Percentiles rank a stretch among this genome's conserved stretches.
Conservation (phyloP, 1,140 invertebrate species). For the Cryptotermes secundus region DNA sequence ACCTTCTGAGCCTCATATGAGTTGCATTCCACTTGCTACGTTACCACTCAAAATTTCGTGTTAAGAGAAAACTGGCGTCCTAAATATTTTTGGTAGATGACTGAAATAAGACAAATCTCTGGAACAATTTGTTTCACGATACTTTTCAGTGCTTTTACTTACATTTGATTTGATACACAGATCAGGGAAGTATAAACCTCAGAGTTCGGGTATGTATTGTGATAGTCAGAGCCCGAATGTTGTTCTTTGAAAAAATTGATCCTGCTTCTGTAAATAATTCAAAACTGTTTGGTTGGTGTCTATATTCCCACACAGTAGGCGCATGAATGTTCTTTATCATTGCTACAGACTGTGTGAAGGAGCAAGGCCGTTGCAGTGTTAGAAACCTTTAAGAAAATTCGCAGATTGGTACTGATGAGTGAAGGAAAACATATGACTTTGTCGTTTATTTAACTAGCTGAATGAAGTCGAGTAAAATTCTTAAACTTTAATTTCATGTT, state of each 20-base stretch:
- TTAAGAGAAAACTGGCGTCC: not conserved
- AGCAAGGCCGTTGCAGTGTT: not conserved
- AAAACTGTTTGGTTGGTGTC: not conserved
- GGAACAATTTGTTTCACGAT: not conserved
- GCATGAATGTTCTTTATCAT: not conserved
- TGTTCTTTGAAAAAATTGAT: not conserved
- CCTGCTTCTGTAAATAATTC: not conserved
- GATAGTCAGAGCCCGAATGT: not conserved
- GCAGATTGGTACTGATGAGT: not conserved
- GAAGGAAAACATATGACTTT: not conserved
- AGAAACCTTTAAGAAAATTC: not conserved
- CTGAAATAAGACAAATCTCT: not conserved
- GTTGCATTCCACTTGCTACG: not conserved
- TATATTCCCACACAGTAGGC: not conserved
- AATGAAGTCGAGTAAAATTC: not conserved
- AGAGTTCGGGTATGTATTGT: not conserved
- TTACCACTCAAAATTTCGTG: not conserved
- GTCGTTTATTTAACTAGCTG: not conserved
- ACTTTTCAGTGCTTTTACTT: too few relatives aligned
- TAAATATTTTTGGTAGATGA: not conserved
- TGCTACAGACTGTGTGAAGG: not conserved
- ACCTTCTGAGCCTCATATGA: not conserved
- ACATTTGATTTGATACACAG: not conserved
- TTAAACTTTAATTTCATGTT: not conserved
- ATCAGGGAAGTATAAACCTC: not conserved